A percentile compares a stretch with the other conserved stretches of the same genome.
Evolutionary conservation across 2,888 invertebrate species (phyloP).

Genomic region (Spodoptera exigua): DNA sequence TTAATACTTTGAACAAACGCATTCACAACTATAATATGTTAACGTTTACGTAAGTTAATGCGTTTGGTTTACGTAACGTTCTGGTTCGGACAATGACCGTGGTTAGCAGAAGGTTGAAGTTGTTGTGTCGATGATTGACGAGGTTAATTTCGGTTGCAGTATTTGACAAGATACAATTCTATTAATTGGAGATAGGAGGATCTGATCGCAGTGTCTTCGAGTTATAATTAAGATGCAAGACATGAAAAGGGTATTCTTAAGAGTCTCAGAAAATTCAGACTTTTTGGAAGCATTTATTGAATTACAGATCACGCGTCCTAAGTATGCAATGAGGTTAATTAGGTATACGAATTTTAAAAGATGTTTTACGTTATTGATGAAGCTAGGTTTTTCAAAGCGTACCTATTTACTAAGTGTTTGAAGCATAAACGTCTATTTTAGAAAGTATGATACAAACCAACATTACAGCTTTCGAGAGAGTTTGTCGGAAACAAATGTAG

Average conservation of each 20-base stretch:
- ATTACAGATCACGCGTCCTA: too few species aligned
- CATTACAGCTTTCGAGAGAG: constrained; percentile 50
- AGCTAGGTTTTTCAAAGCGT: too few species aligned
- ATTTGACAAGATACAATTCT: neutral
- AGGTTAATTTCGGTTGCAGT: constrained; percentile 20
- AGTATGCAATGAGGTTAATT: too few species aligned
- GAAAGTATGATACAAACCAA: constrained; percentile 40
- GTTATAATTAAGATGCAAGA: too few species aligned
- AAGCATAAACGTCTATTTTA: constrained; percentile 24
- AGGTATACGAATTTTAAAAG: too few species aligned
- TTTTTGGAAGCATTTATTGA: too few species aligned
- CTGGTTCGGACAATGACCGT: constrained; percentile 59
- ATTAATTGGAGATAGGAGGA: too few species aligned
- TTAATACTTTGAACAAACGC: constrained; percentile 51
- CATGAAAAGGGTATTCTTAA: too few species aligned
- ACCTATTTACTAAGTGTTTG: neutral
- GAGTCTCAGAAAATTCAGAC: too few species aligned
- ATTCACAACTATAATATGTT: constrained; percentile 33
- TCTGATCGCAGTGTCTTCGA: too few species aligned
- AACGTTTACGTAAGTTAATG: constrained; percentile 47
- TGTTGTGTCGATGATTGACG: constrained; percentile 23
- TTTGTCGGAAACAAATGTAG: constrained; percentile 45
- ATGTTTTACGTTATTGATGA: too few species aligned
- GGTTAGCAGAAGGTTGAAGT: constrained; percentile 52
- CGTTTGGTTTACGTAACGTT: constrained; percentile 53